Evolutionary conservation across 2,888 invertebrate genomes (phyloP).

Genomic region (Hydropsyche betteni): DNA sequence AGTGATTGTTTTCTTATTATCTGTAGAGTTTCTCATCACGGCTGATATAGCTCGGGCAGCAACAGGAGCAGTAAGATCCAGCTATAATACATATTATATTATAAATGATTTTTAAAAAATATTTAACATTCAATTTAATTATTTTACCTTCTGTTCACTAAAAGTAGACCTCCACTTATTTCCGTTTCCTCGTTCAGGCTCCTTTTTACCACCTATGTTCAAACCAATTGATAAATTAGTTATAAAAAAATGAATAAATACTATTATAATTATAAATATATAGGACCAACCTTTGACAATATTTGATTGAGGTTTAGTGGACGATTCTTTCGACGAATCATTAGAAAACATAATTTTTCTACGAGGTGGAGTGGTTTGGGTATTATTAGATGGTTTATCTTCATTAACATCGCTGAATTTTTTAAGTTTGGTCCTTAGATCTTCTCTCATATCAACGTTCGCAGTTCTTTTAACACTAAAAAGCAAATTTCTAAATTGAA

Average conservation of each 20-base stretch:
- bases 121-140: neutral
- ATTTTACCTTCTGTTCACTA: conserved; percentile 49
- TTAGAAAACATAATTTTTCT: conserved; percentile 29
- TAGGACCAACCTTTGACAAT: neutral
- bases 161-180: conserved; percentile 50
- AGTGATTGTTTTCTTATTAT: conserved; percentile 31
- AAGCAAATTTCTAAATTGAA: neutral
- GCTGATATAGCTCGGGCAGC: conserved; percentile 50
- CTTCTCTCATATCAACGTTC: conserved; percentile 33
- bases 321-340: neutral
- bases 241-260: neutral
- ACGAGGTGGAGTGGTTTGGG: conserved; percentile 9
- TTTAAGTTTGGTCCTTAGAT: conserved; percentile 48
- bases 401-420: neutral
- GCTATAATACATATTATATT: conserved; percentile 39
- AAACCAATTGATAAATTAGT: neutral
- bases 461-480: conserved; percentile 36
- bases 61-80: conserved; percentile 49
- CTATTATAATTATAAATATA: neutral
- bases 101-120: neutral
- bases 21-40: conserved; percentile 41
- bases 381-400: neutral
- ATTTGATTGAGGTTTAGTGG: neutral
- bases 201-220: conserved; percentile 37
- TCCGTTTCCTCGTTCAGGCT: conserved; percentile 13